Evolutionary conservation across 1,140 invertebrate genomes (phyloP), one percentile per base, ranked within the genome.

Genomic region (Neelides sp.): DNA sequence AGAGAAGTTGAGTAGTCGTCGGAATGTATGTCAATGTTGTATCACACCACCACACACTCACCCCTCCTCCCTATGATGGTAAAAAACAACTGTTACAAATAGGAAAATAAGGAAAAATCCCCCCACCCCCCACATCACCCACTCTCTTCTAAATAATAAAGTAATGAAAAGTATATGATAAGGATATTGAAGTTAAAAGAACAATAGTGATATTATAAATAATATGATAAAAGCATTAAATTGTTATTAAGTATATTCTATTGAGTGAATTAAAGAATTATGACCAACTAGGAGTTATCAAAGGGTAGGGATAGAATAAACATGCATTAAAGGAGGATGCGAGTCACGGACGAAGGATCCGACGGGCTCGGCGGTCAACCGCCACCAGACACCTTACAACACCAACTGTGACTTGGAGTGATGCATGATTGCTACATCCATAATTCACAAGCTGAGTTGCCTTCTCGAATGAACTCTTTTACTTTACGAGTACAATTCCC

Each of bases 391-490:
- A 39, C 43, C 26, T 51, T 28, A 39, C 36, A 42, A 30, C 43
- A 47, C 44, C 48, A 45, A 53, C 51, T 53, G 47, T 53, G 36
- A 48, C 34, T 47, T 39, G 44, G 48, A 34, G 45, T 45, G 40
- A 51, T 41, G 41, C 34, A 52, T 42, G 27, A 43, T 24, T 20
- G 44, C 48, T 48, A 45, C 51, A 53, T 48, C 45, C 43, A 53
- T 53, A 45, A 47, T 53, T 47, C 51, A 53, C 51, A 47, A 47
- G 51, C 51, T 53, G 51, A 53, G 47, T 53, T 53, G 51, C 51
- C 51, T 53, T 53, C 35, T 30, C 44, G 45, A 53, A 53, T 45
- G 51, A 53, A 53, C 34, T 41, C 32, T 46, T 53, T 53, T 53
- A 36, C 43, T 53, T 53, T 53, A 13, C 28, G 26, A 34, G 42